A percentile compares a stretch with the other conserved stretches of the same genome.
phyloP scores from a whole-genome alignment of 2,888 invertebrate genomes.

The Ischnus inquisitorius region DNA sequence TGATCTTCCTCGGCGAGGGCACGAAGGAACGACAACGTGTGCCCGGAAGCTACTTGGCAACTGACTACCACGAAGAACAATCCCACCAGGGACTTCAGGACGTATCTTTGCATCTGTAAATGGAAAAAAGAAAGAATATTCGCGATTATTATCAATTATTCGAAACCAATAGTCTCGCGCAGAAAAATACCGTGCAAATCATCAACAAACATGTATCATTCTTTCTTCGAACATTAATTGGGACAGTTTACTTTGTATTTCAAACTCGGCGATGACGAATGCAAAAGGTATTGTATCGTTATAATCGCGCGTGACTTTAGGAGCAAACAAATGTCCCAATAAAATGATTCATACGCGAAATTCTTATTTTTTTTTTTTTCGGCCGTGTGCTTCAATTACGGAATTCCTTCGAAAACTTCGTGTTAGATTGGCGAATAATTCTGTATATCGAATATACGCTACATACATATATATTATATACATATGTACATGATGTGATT shows the following conservation, averaged over 20 bases:
- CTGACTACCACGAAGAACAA: constrained; percentile 53
- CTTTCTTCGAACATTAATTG: neutral
- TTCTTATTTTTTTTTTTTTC: neutral
- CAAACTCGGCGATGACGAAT: neutral
- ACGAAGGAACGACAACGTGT: constrained; percentile 24
- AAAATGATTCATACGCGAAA: neutral
- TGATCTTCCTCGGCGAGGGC: constrained; percentile 34
- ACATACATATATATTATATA: neutral
- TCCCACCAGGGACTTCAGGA: constrained; percentile 55
- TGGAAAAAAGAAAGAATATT: constrained; percentile 3
- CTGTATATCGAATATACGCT: neutral
- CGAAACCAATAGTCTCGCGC: neutral
- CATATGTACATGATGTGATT: neutral
- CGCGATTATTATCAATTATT: neutral
- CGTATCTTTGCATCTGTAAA: constrained; percentile 63
- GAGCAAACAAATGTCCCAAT: constrained; percentile 21
- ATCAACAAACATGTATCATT: neutral
- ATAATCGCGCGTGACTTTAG: constrained; percentile 23
- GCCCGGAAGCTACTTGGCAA: constrained; percentile 27
- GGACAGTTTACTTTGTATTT: neutral
- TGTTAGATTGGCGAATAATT: neutral
- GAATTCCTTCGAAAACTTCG: neutral
- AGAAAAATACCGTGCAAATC: neutral
- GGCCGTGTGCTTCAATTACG: neutral
- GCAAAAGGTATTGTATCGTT: constrained; percentile 1